A percentile compares a stretch with the other conserved stretches of the same genome.
Conservation (phyloP, 1,140 invertebrate species). For the Ceratina japonica region DNA sequence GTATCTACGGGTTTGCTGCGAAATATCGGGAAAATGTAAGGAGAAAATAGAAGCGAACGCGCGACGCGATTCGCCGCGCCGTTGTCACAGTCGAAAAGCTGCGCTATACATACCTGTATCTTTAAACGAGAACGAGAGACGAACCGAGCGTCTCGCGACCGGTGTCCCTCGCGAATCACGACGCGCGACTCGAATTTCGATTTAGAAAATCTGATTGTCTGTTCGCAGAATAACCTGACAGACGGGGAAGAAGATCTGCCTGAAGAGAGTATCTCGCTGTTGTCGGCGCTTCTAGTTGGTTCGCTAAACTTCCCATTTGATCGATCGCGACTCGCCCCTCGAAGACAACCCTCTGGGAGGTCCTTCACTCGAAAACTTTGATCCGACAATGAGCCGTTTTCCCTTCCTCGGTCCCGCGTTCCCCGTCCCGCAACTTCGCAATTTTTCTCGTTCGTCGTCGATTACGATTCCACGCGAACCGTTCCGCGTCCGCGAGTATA, state of each 20-base stretch:
- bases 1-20: conserved; percentile 33
- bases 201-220: conserved; percentile 41
- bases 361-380: conserved; percentile 47
- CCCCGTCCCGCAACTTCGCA: too few species aligned
- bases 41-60: conserved; percentile 36
- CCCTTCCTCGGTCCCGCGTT: not conserved
- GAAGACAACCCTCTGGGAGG: conserved; percentile 54
- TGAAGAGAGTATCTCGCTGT: conserved; percentile 84
- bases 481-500: not conserved
- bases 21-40: conserved; percentile 43
- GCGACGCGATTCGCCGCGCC: not conserved
- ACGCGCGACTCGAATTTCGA: too few species aligned
- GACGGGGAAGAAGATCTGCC: conserved; percentile 83
- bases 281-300: conserved; percentile 87
- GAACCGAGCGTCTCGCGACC: too few species aligned
- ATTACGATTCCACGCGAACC: too few species aligned
- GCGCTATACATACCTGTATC: conserved; percentile 1
- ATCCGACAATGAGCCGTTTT: conserved; percentile 31
- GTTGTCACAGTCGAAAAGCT: conserved; percentile 18
- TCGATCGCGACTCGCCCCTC: conserved; percentile 62
- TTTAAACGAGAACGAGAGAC: not conserved
- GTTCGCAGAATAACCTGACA: conserved; percentile 73
- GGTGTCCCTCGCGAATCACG: too few species aligned
- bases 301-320: conserved; percentile 78
- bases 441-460: too few species aligned